Conservation (phyloP, 2,888 invertebrate species). For the Diloba caeruleocephala region DNA sequence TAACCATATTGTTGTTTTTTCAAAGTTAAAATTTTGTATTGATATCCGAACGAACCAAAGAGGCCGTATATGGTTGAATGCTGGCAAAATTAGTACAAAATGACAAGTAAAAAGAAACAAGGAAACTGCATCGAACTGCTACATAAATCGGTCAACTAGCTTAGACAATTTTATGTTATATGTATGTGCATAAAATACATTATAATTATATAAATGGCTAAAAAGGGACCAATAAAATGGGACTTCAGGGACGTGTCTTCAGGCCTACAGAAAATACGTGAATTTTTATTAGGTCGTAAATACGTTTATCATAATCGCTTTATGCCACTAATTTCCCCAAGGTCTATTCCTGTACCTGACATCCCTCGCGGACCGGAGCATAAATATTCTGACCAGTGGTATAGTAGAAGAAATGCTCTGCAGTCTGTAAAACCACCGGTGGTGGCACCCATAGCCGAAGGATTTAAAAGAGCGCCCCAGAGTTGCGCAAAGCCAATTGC, state of each 20-base stretch:
- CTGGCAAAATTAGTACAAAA: no score
- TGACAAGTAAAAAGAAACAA: no score
- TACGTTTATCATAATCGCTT: constrained; percentile 71
- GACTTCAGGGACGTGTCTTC: constrained; percentile 68
- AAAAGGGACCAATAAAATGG: constrained; percentile 6
- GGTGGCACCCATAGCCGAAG: constrained; percentile 71
- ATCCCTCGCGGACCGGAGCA: constrained; percentile 73
- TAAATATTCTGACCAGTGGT: constrained; percentile 73
- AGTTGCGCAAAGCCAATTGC: no score
- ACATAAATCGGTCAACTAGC: no score
- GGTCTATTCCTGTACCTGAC: constrained; percentile 73
- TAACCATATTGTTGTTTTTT: no score
- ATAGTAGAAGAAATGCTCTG: constrained; percentile 63
- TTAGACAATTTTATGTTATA: no score
- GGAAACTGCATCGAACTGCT: no score
- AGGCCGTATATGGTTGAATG: no score
- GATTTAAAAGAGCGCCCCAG: neutral
- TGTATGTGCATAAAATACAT: no score
- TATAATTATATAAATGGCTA: constrained; percentile 6
- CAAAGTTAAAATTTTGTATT: no score
- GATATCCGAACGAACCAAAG: no score
- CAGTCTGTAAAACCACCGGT: constrained; percentile 77
- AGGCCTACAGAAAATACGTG: constrained; percentile 65
- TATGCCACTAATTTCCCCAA: constrained; percentile 66
- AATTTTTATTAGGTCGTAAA: constrained; percentile 74